phyloP scores from a whole-genome alignment of 2,797 vertebrate genomes.

The Anolis apletophallus region DNA sequence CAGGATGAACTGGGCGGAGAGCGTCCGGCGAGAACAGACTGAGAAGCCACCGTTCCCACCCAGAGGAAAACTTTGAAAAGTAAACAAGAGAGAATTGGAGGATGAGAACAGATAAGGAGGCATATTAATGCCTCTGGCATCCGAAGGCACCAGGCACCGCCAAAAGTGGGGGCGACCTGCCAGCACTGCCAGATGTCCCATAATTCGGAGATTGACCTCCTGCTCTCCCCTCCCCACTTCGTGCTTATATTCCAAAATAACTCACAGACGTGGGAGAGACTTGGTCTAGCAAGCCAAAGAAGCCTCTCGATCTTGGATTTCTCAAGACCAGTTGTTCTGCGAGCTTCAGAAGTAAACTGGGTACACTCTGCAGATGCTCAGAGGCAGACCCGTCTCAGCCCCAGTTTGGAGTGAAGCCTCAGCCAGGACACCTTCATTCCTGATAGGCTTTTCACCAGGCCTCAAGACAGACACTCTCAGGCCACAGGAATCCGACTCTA shows the following conservation, averaged over 20 bases:
- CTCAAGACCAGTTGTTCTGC: neutral
- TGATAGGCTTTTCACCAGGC: neutral
- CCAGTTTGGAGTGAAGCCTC: neutral
- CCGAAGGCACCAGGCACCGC: constrained; percentile 38
- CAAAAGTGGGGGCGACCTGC: constrained; percentile 13
- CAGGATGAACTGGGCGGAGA: neutral
- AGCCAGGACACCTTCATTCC: too few relatives aligned
- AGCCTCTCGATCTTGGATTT: neutral
- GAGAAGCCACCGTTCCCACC: neutral
- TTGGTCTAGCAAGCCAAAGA: neutral
- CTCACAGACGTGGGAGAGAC: neutral
- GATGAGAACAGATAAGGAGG: neutral
- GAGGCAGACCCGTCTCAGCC: neutral
- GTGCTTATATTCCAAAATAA: neutral
- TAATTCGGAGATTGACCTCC: neutral
- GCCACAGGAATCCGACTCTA: too few relatives aligned
- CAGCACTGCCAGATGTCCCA: neutral
- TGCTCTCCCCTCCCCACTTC: neutral
- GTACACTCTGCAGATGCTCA: constrained; percentile 7
- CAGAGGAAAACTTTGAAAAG: constrained; percentile 15
- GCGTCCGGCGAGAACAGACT: neutral
- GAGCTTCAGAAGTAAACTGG: neutral
- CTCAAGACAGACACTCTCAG: too few relatives aligned
- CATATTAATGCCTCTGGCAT: neutral
- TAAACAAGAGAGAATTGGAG: constrained; percentile 15